Base-by-base conservation (phyloP, 2,113 vertebrate species). In the Ictalurus punctatus region DNA sequence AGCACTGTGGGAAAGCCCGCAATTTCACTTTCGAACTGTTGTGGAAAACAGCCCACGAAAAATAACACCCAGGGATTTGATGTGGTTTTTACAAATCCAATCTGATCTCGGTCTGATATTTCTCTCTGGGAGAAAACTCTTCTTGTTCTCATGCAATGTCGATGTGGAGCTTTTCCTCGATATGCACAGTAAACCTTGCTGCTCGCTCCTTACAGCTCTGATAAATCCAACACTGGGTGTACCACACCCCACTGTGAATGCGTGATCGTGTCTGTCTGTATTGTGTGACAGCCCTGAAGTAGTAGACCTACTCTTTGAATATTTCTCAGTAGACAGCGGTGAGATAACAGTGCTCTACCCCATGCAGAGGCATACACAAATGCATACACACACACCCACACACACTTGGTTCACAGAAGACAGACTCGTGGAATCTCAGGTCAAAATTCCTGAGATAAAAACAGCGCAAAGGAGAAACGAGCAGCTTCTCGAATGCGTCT, bases 241-340 rank as follows among this genome's bases (percentile, higher is more conserved):
- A 27, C 54, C 54, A 76, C 85, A 86, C 71, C 71, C 85, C 27
- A 73, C 71, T 86, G 85, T 30, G 56, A 61, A 25, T 74, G 80
- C 83, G 54, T 88, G 86, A 83, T 80, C 23, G 7, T 52, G 48
- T 52, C 23, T 71, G 63, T 54, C 30, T 52, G 12, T 71, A n/a
- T 16, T 19, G 48, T 30, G 48, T 88, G 84, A 73, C 65, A 73
- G 59, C 44, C 6, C 10, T 25, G 69, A 23, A 59, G 54, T 8
- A 23, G 25, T 27, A 7, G 6, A 6, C 44, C 6, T 48, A 78
- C 69, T 44, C 23, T 71, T 30, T 56, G 48, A 52, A 85, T 85
- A 71, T 25, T 86, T 40, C 67, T 85, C 67, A 85, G 65, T 13
- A 74, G 67, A 58, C 74, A 74, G 54, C 54, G 27, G 54, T 34